Percentiles rank a stretch among this genome's conserved stretches.
phyloP scores from a whole-genome alignment of 2,113 vertebrate genomes.

The Butorides virescens region DNA sequence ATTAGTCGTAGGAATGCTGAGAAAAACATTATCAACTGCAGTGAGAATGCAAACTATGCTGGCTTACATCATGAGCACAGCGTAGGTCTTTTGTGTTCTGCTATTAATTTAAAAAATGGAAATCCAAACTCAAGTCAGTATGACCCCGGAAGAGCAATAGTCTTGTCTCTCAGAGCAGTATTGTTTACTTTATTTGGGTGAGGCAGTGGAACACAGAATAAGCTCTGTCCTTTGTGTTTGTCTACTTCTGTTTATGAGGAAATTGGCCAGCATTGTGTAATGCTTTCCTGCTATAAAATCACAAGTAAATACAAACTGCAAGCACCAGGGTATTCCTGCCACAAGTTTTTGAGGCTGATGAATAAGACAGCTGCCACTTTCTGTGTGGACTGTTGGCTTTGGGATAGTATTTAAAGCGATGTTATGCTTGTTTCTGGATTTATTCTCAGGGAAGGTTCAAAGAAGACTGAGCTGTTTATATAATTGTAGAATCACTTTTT shows the following conservation, averaged over 20 bases:
- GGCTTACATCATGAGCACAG: neutral
- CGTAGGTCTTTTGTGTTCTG: neutral
- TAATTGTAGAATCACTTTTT: neutral
- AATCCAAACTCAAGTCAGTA: neutral
- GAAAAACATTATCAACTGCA: neutral
- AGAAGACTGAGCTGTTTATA: neutral
- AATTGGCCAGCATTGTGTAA: neutral
- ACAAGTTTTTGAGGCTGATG: neutral
- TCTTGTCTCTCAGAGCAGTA: neutral
- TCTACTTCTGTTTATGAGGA: neutral
- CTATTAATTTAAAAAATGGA: neutral
- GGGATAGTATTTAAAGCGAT: neutral
- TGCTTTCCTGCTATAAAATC: neutral
- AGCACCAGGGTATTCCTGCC: neutral
- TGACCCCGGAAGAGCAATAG: neutral
- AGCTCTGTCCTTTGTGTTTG: neutral
- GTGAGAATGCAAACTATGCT: neutral
- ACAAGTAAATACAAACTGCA: neutral
- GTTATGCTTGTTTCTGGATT: neutral
- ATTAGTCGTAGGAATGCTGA: neutral
- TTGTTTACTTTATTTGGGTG: conserved; percentile 6
- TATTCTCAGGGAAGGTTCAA: neutral
- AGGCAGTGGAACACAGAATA: neutral
- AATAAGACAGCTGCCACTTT: neutral
- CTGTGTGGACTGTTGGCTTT: neutral